Evolutionary conservation across 2,797 vertebrate species (phyloP).

Genomic region (Acrossocheilus wenchowensis): DNA sequence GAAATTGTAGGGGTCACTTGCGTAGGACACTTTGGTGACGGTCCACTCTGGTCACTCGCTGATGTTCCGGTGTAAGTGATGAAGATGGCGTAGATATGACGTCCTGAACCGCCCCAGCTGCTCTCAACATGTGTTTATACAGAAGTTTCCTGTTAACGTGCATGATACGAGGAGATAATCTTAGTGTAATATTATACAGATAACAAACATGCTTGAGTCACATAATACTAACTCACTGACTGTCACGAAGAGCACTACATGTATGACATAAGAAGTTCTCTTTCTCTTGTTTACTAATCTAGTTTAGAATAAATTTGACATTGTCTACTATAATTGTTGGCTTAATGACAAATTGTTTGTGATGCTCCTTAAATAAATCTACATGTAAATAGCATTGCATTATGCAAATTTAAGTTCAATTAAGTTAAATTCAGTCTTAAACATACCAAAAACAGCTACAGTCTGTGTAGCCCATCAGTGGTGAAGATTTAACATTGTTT

Average conservation of each 20-base stretch:
- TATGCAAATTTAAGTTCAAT: background rate
- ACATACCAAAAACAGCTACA: background rate
- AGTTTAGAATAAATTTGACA: background rate
- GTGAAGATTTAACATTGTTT: background rate
- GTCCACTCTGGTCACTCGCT: background rate
- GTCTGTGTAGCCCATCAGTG: background rate
- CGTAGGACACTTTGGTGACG: background rate
- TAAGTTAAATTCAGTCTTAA: background rate
- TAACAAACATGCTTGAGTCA: constrained; percentile 30
- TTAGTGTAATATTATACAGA: background rate
- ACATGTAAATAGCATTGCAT: background rate
- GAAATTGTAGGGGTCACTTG: background rate
- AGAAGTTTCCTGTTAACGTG: constrained; percentile 38
- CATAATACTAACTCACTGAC: background rate
- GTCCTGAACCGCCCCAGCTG: constrained; percentile 4
- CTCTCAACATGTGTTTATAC: constrained; percentile 24
- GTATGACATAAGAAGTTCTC: background rate
- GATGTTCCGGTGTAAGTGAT: background rate
- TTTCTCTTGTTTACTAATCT: background rate
- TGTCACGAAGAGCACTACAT: background rate
- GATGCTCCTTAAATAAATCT: background rate
- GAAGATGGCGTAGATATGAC: background rate
- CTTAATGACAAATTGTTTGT: background rate
- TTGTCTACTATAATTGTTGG: background rate
- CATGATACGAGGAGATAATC: background rate